Evolutionary conservation across 1,140 invertebrate genomes (phyloP).

Genomic region (Lamellibrachia luymesi): DNA sequence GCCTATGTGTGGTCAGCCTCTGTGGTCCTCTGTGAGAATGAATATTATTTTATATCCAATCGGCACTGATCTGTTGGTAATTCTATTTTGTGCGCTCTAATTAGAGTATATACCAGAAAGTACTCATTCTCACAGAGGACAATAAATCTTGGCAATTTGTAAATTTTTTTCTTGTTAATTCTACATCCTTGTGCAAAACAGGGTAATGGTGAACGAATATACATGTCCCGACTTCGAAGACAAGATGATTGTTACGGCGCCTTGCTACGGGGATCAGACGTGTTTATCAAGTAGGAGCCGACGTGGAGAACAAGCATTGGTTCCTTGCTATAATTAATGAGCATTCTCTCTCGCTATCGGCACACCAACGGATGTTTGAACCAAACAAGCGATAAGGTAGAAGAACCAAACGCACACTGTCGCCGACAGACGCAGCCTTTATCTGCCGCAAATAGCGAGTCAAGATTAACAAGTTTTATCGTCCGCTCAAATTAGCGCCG

Average conservation of each 20-base stretch:
- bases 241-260: not conserved
- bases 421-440: not conserved
- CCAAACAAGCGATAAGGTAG: not conserved
- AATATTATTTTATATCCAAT: too few species aligned
- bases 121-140: too few species aligned
- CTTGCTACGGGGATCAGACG: not conserved
- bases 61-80: too few species aligned
- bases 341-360: not conserved
- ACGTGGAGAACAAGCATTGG: not conserved
- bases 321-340: not conserved
- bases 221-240: not conserved
- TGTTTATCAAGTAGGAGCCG: not conserved
- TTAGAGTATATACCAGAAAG: too few species aligned
- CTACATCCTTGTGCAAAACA: not conserved
- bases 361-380: not conserved
- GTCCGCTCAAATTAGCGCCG: not conserved
- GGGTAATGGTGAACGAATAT: not conserved
- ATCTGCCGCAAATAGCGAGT: not conserved
- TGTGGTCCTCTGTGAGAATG: too few species aligned
- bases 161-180: too few species aligned
- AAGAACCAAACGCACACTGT: not conserved
- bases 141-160: too few species aligned
- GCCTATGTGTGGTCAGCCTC: too few species aligned
- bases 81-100: too few species aligned
- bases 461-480: not conserved